phyloP scores from a whole-genome alignment of 2,113 vertebrate genomes.

The Paratilapia polleni region DNA sequence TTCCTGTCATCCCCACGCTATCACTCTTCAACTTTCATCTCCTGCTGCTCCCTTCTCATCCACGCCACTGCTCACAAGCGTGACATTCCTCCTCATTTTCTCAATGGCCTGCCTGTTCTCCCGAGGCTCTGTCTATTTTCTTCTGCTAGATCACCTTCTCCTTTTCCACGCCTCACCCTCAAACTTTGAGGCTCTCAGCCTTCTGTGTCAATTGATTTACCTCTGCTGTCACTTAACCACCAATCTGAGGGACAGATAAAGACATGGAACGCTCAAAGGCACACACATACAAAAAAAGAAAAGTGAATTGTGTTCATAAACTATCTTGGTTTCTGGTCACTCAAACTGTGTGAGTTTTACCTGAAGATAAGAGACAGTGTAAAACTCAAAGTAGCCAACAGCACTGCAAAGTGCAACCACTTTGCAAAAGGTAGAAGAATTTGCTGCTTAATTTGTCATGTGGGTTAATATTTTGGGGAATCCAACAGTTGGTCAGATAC shows the following conservation, averaged over 20 bases:
- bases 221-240: conserved; percentile 35
- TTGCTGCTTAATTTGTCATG: neutral
- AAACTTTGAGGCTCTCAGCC: conserved; percentile 15
- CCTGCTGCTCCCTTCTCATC: conserved; percentile 14
- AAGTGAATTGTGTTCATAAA: conserved; percentile 3
- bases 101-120: conserved; percentile 34
- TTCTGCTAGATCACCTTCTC: neutral
- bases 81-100: conserved; percentile 51
- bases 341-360: neutral
- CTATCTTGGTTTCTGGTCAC: neutral
- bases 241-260: conserved; percentile 19
- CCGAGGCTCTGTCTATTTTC: conserved; percentile 48
- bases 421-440: neutral
- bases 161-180: neutral
- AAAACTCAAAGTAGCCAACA: neutral
- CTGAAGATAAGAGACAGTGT: neutral
- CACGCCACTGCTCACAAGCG: conserved; percentile 22
- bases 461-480: neutral
- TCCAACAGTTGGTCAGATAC: neutral
- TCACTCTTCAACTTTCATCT: conserved; percentile 16
- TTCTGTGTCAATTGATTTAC: conserved; percentile 19
- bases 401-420: neutral
- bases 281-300: neutral
- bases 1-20: neutral
- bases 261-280: neutral